Percentiles rank a stretch among this genome's conserved stretches.
These are phyloP conservation scores for Poeciliopsis occidentalis DNA, from an alignment of 2,113 vertebrate species.

Conservation along the genomic window DNA sequence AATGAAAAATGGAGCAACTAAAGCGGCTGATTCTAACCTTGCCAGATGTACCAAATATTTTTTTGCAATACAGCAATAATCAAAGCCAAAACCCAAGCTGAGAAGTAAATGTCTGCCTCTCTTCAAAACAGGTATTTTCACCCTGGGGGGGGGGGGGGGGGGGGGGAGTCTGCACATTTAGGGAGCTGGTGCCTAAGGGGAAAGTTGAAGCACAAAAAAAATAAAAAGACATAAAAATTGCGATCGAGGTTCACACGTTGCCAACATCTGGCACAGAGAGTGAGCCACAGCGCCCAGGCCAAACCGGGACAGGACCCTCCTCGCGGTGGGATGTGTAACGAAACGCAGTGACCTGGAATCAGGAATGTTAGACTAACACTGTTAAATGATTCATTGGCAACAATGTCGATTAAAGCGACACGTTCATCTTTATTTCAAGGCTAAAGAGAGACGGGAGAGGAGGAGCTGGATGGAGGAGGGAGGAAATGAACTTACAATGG, in stretches of 20 bases:
- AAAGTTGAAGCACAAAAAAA: conserved; percentile 28
- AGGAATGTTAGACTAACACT: conserved; percentile 73
- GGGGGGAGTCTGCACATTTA: conserved; percentile 34
- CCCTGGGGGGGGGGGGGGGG: conserved; percentile 21
- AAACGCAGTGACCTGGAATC: conserved; percentile 72
- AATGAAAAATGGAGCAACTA: neutral
- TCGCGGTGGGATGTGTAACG: conserved; percentile 52
- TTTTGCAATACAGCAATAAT: conserved; percentile 8
- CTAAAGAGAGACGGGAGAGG: no score
- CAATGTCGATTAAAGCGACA: conserved; percentile 71
- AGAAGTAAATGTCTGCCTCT: conserved; percentile 25
- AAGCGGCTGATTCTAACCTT: neutral
- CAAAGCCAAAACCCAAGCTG: conserved; percentile 9
- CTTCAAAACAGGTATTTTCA: conserved; percentile 19
- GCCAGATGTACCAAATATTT: neutral
- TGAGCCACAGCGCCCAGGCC: conserved; percentile 22
- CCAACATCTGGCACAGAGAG: conserved; percentile 42
- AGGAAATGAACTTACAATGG: no score
- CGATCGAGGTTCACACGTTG: conserved; percentile 32
- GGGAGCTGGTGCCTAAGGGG: conserved; percentile 53
- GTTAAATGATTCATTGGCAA: conserved; percentile 74
- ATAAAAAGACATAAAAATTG: no score
- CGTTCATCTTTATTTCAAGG: conserved; percentile 76
- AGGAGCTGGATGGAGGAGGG: no score
- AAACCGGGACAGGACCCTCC: conserved; percentile 44